Percentiles rank a stretch among this genome's conserved stretches.
Evolutionary conservation across 2,797 vertebrate species (phyloP).

Genomic region (Chelonia mydas): DNA sequence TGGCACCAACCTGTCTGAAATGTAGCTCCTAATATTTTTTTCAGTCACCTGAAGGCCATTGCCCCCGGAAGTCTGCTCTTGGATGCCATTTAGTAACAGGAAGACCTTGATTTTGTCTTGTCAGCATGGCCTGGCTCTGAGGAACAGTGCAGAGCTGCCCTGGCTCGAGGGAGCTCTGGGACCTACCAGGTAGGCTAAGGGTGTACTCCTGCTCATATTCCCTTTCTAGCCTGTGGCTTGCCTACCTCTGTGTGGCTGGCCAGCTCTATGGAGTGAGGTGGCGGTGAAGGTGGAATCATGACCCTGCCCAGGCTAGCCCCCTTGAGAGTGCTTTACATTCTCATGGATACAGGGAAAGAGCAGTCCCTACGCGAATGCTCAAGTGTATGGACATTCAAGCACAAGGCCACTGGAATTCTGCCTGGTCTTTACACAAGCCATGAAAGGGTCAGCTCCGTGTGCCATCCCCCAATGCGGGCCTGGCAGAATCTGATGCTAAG

Average conservation of each 20-base stretch:
- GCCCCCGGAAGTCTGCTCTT: neutral
- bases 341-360: too few species aligned
- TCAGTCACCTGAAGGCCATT: neutral
- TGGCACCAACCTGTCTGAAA: neutral
- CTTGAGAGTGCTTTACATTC: too few species aligned
- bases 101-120: neutral
- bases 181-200: neutral
- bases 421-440: neutral
- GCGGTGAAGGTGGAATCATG: neutral
- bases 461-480: neutral
- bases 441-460: neutral
- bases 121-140: neutral
- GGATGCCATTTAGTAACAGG: neutral
- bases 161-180: neutral
- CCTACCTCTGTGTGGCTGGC: neutral
- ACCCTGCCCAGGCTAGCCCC: neutral
- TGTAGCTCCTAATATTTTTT: neutral
- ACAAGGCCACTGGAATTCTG: neutral
- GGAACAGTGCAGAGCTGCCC: accelerated
- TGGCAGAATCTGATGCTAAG: neutral
- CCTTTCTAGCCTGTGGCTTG: neutral
- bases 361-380: neutral
- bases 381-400: too few species aligned
- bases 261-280: neutral
- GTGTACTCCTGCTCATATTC: accelerated